phyloP scores from a whole-genome alignment of 2,113 vertebrate genomes.

The Benitochromis conjunctus region DNA sequence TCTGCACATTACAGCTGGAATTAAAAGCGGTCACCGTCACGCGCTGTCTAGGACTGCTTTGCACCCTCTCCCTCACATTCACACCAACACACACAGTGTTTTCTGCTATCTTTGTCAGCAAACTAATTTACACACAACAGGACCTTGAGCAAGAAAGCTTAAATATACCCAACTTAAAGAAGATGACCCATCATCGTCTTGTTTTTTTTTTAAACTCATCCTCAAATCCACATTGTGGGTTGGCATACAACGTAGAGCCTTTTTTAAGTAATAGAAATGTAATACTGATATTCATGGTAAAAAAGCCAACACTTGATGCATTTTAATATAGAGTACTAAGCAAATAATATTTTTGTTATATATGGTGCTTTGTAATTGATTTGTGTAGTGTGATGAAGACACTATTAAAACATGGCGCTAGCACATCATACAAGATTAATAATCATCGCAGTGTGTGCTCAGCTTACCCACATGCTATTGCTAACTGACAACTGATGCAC shows the following conservation, averaged over 20 bases:
- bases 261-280: background rate
- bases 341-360: background rate
- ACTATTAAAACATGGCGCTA: background rate
- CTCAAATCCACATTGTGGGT: background rate
- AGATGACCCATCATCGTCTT: background rate
- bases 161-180: background rate
- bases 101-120: background rate
- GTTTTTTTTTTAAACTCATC: background rate
- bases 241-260: background rate
- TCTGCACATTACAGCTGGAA: slow-evolving; percentile 56
- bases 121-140: background rate
- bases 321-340: background rate
- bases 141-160: background rate
- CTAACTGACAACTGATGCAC: background rate
- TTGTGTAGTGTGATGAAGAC: background rate
- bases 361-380: background rate
- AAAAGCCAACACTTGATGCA: background rate
- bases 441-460: background rate
- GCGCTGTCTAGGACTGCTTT: slow-evolving; percentile 36
- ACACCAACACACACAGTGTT: background rate
- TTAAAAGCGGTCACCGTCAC: slow-evolving; percentile 72
- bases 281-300: background rate
- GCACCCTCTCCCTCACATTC: background rate
- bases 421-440: background rate
- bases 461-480: background rate